Percentiles rank a stretch among this genome's conserved stretches.
These are phyloP conservation scores for Thalassarche chlororhynchos DNA, from an alignment of 2,113 vertebrate genomes.

Conservation along the genomic window DNA sequence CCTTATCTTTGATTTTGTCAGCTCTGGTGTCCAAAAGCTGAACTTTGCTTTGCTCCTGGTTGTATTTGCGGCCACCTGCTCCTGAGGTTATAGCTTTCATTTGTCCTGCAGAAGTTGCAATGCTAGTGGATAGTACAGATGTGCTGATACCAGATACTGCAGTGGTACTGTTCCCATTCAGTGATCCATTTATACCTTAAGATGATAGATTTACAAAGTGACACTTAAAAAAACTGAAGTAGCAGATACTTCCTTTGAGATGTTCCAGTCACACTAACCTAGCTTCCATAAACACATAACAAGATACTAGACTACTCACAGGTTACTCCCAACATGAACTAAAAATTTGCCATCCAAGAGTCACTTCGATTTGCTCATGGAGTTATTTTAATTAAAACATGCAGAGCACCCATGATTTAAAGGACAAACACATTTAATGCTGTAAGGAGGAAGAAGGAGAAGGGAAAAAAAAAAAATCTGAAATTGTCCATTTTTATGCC, in stretches of 20 bases:
- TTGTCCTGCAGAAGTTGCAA: slow-evolving; percentile 73
- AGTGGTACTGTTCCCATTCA: slow-evolving; percentile 82
- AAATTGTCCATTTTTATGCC: not conserved
- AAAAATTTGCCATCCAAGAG: not conserved
- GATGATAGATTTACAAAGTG: not conserved
- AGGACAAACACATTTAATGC: not conserved
- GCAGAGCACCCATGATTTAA: not conserved
- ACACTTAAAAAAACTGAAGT: not conserved
- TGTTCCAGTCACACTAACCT: not conserved
- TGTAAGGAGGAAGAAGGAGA: no score
- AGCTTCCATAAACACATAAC: not conserved
- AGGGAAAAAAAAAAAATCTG: not conserved
- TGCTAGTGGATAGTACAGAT: slow-evolving; percentile 77
- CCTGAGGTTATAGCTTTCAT: slow-evolving; percentile 73
- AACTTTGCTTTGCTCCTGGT: slow-evolving; percentile 74
- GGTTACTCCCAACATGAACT: not conserved
- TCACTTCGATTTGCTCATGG: not conserved
- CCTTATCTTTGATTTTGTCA: slow-evolving; percentile 90
- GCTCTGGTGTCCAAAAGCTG: slow-evolving; percentile 76
- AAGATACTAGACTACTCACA: not conserved
- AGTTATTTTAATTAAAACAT: not conserved
- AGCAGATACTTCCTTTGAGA: not conserved
- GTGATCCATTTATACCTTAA: slow-evolving; percentile 84
- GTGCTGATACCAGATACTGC: slow-evolving; percentile 78
- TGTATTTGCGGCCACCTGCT: slow-evolving; percentile 78